Evolutionary conservation across 2,888 invertebrate species (phyloP), one percentile per base, ranked within the genome.

Genomic region (Hypena proboscidalis): DNA sequence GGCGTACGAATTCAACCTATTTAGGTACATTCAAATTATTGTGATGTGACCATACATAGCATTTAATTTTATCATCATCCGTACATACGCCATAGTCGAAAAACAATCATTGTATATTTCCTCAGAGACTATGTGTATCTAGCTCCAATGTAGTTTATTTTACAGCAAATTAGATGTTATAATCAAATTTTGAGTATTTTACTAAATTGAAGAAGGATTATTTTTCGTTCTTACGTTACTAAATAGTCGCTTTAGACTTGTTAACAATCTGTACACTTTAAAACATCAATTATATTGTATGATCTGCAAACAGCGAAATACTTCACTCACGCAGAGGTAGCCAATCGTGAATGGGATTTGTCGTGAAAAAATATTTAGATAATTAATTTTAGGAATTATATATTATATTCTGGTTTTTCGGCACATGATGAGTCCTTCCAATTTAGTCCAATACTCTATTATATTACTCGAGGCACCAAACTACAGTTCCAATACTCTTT

Each of bases 381-480:
- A n/a, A n/a, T n/a, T n/a, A n/a, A n/a, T n/a, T n/a, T n/a, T n/a
- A n/a, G n/a, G n/a, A n/a, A n/a, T n/a, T n/a, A n/a, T n/a, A n/a
- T n/a, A n/a, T n/a, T n/a, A n/a, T n/a, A n/a, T n/a, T n/a, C n/a
- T n/a, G n/a, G n/a, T n/a, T n/a, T n/a, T n/a, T 29, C 2, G 5
- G n/a, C 9, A 9, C 14, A 36, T 17, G 4, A 31, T n/a, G n/a
- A 8, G 1, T 29, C 30, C 9, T 48, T 58, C 22, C 63, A 62
- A 49, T 53, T 53, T 48, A 48, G 45, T 45, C 11, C 27, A 48
- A 50, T 40, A 32, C 42, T 44, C 37, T 39, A 46, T n/a, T n/a
- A 42, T 34, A 26, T 41, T 30, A 46, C n/a, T 40, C 21, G 38
- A 62, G 46, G 65, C 46, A 52, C 52, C 46, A 41, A 48, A 56